Conservation (phyloP, 1,140 invertebrate genomes). For the Heliconius congener region DNA sequence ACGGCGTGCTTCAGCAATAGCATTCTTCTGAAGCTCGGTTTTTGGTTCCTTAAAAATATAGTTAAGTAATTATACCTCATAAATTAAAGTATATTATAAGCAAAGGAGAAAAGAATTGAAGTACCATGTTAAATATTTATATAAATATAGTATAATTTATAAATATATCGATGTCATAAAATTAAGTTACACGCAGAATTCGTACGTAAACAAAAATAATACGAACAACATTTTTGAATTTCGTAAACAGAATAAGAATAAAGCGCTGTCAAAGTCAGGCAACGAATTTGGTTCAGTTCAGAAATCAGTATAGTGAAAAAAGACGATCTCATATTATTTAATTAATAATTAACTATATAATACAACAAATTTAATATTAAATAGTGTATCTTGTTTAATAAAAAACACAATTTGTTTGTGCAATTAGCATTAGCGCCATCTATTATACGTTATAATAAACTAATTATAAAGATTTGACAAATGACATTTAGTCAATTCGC, state of each 20-base stretch:
- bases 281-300: neutral
- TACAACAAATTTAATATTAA: neutral
- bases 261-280: neutral
- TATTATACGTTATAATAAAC: neutral
- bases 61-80: neutral
- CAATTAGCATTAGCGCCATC: neutral
- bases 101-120: neutral
- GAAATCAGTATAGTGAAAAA: neutral
- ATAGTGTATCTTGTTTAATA: no score
- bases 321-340: neutral
- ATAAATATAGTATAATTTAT: neutral
- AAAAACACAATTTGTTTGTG: no score
- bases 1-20: slow-evolving; percentile 49
- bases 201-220: neutral
- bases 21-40: slow-evolving; percentile 67
- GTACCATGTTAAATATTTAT: slow-evolving; percentile 16
- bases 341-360: neutral
- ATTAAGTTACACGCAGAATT: neutral
- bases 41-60: slow-evolving; percentile 58
- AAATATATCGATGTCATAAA: neutral
- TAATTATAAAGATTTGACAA: slow-evolving; percentile 2
- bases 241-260: neutral
- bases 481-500: slow-evolving; percentile 42
- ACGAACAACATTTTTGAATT: neutral
- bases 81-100: neutral